A percentile compares a stretch with the other conserved stretches of the same genome.
phyloP scores from a whole-genome alignment of 2,113 vertebrate genomes.

The Corythornis cristatus region DNA sequence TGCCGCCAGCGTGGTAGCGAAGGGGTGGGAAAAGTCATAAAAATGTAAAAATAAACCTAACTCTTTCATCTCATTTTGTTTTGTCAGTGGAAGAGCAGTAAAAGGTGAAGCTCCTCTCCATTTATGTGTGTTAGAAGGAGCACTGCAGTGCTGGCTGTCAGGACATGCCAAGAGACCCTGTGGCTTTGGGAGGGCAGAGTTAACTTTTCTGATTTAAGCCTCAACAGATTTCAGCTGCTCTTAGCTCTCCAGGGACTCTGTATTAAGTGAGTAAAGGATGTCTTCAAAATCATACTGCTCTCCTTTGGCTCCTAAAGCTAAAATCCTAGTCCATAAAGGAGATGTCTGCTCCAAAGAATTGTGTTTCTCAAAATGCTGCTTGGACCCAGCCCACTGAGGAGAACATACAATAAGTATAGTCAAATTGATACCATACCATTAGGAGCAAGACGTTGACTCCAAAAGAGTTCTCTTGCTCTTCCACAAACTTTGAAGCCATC shows the following conservation, averaged over 20 bases:
- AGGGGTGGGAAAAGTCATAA: constrained; percentile 41
- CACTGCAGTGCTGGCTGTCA: rapidly evolving
- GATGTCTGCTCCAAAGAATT: not conserved
- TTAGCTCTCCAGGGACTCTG: not conserved
- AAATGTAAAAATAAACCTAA: constrained; percentile 15
- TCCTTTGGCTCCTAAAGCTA: not conserved
- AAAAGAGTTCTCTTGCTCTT: not conserved
- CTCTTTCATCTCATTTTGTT: not conserved
- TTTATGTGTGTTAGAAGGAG: not conserved
- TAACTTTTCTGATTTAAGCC: not conserved
- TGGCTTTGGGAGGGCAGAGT: rapidly evolving
- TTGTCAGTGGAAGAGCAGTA: not conserved
- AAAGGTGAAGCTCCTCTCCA: not conserved
- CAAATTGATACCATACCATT: rapidly evolving
- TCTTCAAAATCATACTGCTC: not conserved
- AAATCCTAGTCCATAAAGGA: not conserved
- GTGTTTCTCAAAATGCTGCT: not conserved
- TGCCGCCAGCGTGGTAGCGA: not conserved
- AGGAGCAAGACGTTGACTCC: not conserved
- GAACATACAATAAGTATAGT: not conserved
- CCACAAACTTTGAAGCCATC: not conserved
- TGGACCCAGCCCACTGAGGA: too few relatives aligned
- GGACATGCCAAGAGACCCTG: not conserved
- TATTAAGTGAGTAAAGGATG: not conserved
- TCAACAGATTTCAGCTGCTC: not conserved